phyloP scores from a whole-genome alignment of 2,797 vertebrate species.

The Mionectes olivaceus region DNA sequence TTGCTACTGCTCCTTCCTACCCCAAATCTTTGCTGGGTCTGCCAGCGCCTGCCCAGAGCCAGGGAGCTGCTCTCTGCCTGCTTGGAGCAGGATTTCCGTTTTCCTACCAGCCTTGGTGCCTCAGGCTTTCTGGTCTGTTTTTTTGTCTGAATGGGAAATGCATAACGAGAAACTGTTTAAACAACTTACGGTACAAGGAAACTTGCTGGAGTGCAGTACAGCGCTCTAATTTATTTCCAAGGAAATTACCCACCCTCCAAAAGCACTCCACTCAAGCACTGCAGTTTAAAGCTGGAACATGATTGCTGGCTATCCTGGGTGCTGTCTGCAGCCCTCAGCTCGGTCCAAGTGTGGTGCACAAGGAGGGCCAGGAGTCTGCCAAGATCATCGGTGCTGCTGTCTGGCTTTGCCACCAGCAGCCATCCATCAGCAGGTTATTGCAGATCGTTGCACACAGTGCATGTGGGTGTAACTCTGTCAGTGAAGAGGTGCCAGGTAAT shows the following conservation, averaged over 20 bases:
- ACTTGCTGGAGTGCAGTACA: background rate
- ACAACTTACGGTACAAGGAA: slow-evolving; percentile 53
- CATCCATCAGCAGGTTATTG: background rate
- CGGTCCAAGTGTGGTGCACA: background rate
- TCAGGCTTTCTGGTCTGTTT: background rate
- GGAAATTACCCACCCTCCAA: slow-evolving; percentile 45
- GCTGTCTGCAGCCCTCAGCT: background rate
- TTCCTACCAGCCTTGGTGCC: slow-evolving; percentile 37
- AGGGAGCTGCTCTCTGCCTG: background rate
- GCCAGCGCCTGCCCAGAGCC: background rate
- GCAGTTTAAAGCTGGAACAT: background rate
- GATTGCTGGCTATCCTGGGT: background rate
- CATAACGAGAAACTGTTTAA: slow-evolving; percentile 49
- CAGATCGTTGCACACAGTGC: background rate
- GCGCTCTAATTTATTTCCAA: slow-evolving; percentile 2
- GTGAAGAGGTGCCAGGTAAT: background rate
- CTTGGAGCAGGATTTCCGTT: slow-evolving; percentile 44
- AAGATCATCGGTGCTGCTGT: background rate
- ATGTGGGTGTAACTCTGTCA: background rate
- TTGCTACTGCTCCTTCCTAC: background rate
- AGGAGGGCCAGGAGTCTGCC: background rate
- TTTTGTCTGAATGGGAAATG: slow-evolving; percentile 53
- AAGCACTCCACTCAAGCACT: background rate
- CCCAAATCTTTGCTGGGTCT: background rate
- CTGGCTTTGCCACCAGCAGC: background rate